Conservation (phyloP, 2,888 invertebrate genomes). For the Chromoteleia sp. region DNA sequence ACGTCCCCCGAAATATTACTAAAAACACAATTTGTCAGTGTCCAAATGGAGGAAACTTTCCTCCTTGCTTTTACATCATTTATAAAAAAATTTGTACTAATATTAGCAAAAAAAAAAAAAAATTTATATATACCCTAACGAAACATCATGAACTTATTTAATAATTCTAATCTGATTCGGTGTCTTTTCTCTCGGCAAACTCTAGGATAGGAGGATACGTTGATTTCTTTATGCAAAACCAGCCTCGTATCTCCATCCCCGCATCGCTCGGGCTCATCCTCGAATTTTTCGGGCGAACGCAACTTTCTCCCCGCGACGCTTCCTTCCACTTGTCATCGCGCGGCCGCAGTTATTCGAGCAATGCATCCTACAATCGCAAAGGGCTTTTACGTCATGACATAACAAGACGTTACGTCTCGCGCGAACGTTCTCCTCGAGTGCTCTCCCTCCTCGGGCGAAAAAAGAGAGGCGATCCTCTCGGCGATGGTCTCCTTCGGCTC, state of each 20-base stretch:
- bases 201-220: too few relatives aligned
- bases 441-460: constrained; percentile 66
- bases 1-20: too few relatives aligned
- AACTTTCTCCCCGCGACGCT: constrained; percentile 13
- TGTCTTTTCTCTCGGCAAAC: too few relatives aligned
- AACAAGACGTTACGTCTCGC: constrained; percentile 72
- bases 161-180: too few relatives aligned
- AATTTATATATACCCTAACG: too few relatives aligned
- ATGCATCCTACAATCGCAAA: constrained; percentile 68
- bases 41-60: too few relatives aligned
- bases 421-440: constrained; percentile 69
- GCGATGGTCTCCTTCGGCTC: constrained; percentile 72
- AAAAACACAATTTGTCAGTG: too few relatives aligned
- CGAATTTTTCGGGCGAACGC: background rate
- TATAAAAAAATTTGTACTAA: too few relatives aligned
- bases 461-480: constrained; percentile 68
- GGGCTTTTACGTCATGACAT: constrained; percentile 71
- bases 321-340: constrained; percentile 61
- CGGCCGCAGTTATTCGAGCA: constrained; percentile 66
- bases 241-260: background rate
- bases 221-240: constrained; percentile 1
- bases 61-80: too few relatives aligned
- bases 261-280: background rate
- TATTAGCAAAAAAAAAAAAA: too few relatives aligned
- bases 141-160: too few relatives aligned